Evolutionary conservation across 1,140 invertebrate species (phyloP).

Genomic region (Ditylenchus dipsaci): DNA sequence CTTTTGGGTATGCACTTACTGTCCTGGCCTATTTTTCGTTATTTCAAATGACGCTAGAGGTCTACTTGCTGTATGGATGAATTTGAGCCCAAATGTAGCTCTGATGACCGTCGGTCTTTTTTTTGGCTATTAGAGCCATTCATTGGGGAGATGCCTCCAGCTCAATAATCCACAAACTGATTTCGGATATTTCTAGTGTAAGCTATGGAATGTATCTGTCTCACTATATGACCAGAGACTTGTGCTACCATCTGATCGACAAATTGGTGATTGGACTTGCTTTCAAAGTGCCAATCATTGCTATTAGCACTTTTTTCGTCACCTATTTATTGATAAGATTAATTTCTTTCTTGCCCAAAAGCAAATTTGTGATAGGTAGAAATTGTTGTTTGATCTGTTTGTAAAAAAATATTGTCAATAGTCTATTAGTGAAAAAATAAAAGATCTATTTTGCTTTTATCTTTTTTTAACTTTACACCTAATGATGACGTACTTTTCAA

Average conservation of each 20-base stretch:
- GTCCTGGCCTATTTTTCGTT: background rate
- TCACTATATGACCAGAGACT: background rate
- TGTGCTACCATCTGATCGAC: background rate
- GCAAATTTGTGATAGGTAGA: background rate
- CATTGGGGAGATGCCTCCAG: background rate
- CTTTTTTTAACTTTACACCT: too few relatives aligned
- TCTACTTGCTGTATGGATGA: background rate
- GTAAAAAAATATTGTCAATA: too few relatives aligned
- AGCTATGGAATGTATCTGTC: background rate
- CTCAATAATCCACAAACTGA: background rate
- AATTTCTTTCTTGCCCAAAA: background rate
- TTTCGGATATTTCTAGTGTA: background rate
- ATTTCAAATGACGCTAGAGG: background rate
- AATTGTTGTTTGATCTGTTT: too few relatives aligned
- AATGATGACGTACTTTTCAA: too few relatives aligned
- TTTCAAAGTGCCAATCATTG: background rate
- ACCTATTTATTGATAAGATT: background rate
- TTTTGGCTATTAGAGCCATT: background rate
- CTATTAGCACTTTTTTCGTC: background rate
- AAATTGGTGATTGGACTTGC: background rate
- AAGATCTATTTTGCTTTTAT: too few relatives aligned
- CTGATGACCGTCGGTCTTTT: background rate
- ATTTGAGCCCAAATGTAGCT: background rate
- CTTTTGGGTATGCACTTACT: background rate
- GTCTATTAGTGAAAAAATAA: too few relatives aligned